These are phyloP conservation scores for Trachymyrmex cornetzi DNA, from an alignment of 1,140 invertebrate genomes.

Conservation along the genomic window DNA sequence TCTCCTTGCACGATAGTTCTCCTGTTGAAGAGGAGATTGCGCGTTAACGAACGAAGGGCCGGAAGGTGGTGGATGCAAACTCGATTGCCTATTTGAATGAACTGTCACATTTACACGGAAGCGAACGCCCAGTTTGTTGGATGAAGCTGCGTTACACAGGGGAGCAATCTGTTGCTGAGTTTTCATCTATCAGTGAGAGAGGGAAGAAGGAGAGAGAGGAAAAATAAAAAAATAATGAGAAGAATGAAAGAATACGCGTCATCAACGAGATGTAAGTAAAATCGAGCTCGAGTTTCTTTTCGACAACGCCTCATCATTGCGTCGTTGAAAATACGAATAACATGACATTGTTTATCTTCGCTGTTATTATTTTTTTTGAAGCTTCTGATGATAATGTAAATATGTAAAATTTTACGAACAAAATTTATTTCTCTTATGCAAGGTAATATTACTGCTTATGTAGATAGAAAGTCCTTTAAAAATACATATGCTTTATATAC, in stretches of 20 bases:
- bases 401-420: slow-evolving; percentile 8
- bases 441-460: slow-evolving; percentile 16
- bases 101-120: slow-evolving; percentile 56
- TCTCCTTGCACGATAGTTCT: slow-evolving; percentile 15
- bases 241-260: slow-evolving; percentile 42
- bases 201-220: neutral
- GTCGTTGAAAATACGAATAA: slow-evolving; percentile 26
- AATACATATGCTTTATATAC: neutral
- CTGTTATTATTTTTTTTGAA: slow-evolving; percentile 41
- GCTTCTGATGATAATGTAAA: slow-evolving; percentile 13
- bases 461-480: neutral
- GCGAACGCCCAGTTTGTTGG: slow-evolving; percentile 32
- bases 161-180: slow-evolving; percentile 75
- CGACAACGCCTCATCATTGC: slow-evolving; percentile 15
- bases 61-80: slow-evolving; percentile 71
- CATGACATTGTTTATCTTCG: slow-evolving; percentile 27
- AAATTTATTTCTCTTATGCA: slow-evolving; percentile 33
- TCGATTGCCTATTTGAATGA: slow-evolving; percentile 72
- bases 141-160: slow-evolving; percentile 32
- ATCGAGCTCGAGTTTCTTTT: slow-evolving; percentile 58
- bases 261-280: slow-evolving; percentile 55
- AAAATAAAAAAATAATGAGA: neutral
- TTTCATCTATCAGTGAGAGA: slow-evolving; percentile 42
- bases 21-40: slow-evolving; percentile 66
- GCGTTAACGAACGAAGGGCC: slow-evolving; percentile 69